Evolutionary conservation across 1,140 invertebrate species (phyloP).

Genomic region (Drosophila jambulina): DNA sequence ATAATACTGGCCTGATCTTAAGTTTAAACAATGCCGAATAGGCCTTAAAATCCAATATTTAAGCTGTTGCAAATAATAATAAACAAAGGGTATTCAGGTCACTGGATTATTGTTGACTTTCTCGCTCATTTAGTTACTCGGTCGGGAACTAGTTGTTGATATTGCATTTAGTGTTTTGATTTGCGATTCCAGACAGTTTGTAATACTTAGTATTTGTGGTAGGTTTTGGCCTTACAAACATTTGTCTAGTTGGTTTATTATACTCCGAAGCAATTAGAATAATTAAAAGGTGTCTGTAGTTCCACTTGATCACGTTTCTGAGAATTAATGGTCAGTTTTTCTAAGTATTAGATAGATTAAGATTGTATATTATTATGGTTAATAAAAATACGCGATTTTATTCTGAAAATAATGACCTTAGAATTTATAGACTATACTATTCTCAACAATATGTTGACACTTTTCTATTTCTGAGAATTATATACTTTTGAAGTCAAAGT

Average conservation of each 20-base stretch:
- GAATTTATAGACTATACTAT: background rate
- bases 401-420: background rate
- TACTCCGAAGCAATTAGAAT: background rate
- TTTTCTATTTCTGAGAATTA: background rate
- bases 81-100: constrained; percentile 43
- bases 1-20: constrained; percentile 37
- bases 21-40: constrained; percentile 38
- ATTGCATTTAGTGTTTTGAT: constrained; percentile 18
- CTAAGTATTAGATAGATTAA: background rate
- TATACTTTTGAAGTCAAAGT: background rate
- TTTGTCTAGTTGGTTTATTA: background rate
- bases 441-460: background rate
- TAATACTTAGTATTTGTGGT: constrained; percentile 3
- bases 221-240: background rate
- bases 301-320: background rate
- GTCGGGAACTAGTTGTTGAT: constrained; percentile 20
- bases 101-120: constrained; percentile 26
- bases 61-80: constrained; percentile 29
- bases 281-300: background rate
- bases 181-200: constrained; percentile 1
- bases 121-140: constrained; percentile 11
- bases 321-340: background rate
- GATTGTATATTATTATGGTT: background rate
- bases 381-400: background rate
- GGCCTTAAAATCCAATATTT: constrained; percentile 30